Conservation (phyloP, 2,888 invertebrate species). For the Epinotia ramella region DNA sequence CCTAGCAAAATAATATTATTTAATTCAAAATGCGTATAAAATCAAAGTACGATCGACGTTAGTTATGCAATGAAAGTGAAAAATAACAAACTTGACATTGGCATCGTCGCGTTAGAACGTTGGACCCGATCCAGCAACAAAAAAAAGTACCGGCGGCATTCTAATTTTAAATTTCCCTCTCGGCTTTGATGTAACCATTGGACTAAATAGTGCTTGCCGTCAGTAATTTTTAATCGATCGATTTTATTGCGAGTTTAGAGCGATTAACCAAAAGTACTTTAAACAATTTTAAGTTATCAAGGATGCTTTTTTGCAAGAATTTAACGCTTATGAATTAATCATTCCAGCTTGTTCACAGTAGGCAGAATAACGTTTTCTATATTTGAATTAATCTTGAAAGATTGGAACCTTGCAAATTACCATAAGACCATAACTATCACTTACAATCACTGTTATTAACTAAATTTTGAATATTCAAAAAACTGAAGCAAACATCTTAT, state of each 20-base stretch:
- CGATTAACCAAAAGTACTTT: neutral
- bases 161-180: constrained; percentile 66
- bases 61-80: constrained; percentile 68
- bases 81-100: constrained; percentile 76
- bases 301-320: too few relatives aligned
- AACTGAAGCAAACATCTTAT: too few relatives aligned
- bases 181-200: constrained; percentile 35
- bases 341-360: too few relatives aligned
- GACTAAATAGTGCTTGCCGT: constrained; percentile 27
- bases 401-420: too few relatives aligned
- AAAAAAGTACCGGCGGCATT: constrained; percentile 63
- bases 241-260: constrained; percentile 50
- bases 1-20: constrained; percentile 6
- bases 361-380: too few relatives aligned
- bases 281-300: too few relatives aligned
- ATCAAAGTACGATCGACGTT: constrained; percentile 23
- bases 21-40: constrained; percentile 21
- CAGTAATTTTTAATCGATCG: constrained; percentile 53
- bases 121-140: constrained; percentile 69
- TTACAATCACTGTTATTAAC: too few relatives aligned
- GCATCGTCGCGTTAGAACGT: constrained; percentile 59
- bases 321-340: too few relatives aligned
- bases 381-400: too few relatives aligned
- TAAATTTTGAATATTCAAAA: too few relatives aligned
- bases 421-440: too few relatives aligned